Evolutionary conservation across 92 coral and sea anemone genomes (phyloP).

Genomic region (Pocillopora grandis): DNA sequence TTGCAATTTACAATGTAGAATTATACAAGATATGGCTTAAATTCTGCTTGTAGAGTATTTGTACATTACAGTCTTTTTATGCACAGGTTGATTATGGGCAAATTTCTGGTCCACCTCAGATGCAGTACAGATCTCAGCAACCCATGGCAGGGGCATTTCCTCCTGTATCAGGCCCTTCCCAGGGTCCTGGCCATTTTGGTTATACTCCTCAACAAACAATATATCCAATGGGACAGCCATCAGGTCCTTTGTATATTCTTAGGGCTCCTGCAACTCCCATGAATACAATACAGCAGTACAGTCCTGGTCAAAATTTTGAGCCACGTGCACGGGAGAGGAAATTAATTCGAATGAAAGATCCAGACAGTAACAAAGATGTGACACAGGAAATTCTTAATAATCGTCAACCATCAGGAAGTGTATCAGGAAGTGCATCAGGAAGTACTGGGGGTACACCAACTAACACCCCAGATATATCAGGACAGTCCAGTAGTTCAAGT

Average conservation of each 20-base stretch:
- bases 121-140: slow-evolving; percentile 51
- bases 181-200: slow-evolving; percentile 45
- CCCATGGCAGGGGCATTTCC: slow-evolving; percentile 54
- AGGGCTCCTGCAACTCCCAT: slow-evolving; percentile 28
- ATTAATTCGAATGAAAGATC: slow-evolving; percentile 83
- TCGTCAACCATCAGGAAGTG: slow-evolving; percentile 23
- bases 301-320: slow-evolving; percentile 51
- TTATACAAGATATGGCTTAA: too few relatives aligned
- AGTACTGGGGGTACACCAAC: slow-evolving; percentile 67
- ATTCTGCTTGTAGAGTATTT: neutral
- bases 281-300: slow-evolving; percentile 22
- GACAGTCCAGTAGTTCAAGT: slow-evolving; percentile 70
- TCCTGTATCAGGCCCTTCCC: slow-evolving; percentile 54
- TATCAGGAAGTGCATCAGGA: slow-evolving; percentile 12
- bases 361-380: slow-evolving; percentile 84
- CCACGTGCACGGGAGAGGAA: slow-evolving; percentile 71
- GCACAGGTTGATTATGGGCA: slow-evolving; percentile 41
- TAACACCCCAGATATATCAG: slow-evolving; percentile 67
- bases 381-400: slow-evolving; percentile 76
- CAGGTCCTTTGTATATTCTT: slow-evolving; percentile 28
- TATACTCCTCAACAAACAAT: slow-evolving; percentile 30
- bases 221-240: slow-evolving; percentile 33
- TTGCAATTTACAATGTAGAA: too few relatives aligned
- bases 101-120: slow-evolving; percentile 33
- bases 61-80: neutral